Conservation (phyloP, 2,113 vertebrate genomes). For the Gasterosteus aculeatus region DNA sequence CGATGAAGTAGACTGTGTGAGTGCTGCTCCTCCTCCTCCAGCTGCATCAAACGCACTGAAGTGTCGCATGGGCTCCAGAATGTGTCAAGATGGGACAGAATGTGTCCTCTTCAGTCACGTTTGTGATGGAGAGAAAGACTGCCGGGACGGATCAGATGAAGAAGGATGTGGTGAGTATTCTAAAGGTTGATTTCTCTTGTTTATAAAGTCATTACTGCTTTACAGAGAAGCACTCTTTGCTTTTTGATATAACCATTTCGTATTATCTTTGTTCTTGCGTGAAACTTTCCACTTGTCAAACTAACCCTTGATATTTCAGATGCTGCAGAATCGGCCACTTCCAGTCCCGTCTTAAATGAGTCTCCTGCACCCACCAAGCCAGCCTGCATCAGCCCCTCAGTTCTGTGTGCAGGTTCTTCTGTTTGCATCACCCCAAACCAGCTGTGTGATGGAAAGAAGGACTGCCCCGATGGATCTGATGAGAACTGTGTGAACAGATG, state of each 20-base stretch:
- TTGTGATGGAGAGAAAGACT: slow-evolving; percentile 86
- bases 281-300: no score
- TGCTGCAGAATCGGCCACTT: not conserved
- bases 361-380: not conserved
- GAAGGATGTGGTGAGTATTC: slow-evolving; percentile 57
- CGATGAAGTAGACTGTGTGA: slow-evolving; percentile 81
- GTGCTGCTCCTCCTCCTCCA: not conserved
- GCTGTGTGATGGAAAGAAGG: slow-evolving; percentile 84
- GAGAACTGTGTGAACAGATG: slow-evolving; percentile 80
- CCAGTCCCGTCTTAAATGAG: not conserved
- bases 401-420: slow-evolving; percentile 77
- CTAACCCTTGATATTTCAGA: not conserved
- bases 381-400: slow-evolving; percentile 74
- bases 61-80: slow-evolving; percentile 68
- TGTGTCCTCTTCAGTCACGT: slow-evolving; percentile 81
- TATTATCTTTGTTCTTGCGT: no score
- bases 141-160: slow-evolving; percentile 86
- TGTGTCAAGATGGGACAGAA: slow-evolving; percentile 73
- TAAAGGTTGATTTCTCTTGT: no score
- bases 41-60: slow-evolving; percentile 10
- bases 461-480: slow-evolving; percentile 88
- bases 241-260: no score
- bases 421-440: slow-evolving; percentile 76
- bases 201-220: no score
- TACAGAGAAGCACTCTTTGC: no score